Base-by-base conservation (phyloP, 2,888 invertebrate species). In the Hyalella azteca region DNA sequence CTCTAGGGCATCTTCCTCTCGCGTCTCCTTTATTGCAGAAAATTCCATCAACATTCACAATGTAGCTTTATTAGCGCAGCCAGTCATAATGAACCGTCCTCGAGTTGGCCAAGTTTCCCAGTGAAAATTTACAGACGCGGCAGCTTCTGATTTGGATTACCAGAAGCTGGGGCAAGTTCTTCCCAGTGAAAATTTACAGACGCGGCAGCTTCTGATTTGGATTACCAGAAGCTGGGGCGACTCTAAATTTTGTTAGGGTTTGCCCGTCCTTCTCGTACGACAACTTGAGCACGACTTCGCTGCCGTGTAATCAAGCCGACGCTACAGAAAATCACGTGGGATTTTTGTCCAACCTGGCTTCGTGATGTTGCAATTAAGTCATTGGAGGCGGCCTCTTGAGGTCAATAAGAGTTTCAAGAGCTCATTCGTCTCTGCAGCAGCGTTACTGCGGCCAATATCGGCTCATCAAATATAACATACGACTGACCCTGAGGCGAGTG, bases 361-460 rank as follows among this genome's bases (percentile, higher is more conserved):
- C 54, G 22, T 54, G 54, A 29, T 54, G 54, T 54, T 54, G 54
- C 54, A 54, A 54, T 54, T 54, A 54, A 54, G 54, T 54, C 54
- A 54, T 54, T 54, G 54, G 29, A 54, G 26, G 54, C 22, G 54
- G 15, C 26, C 54, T 54, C 54, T 54, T 54, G 54, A 54, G 54
- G 54, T 54, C 54, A 54, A 54, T 54, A 22, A 49, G 54, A 54
- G 54, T 54, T 54, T 54, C 29, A 54, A 54, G 54, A 29, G 29
- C 54, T 54, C 54, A 54, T 54, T 29, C 13, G 29, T 54, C 54
- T 54, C 29, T 22, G 26, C 26, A 26, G 54, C 4, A 5, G 54
- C 54, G 26, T 29, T 54, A 29, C 29, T 54, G 29, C 29, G 54
- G 54, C 54, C 54, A 54, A 54, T 54, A 54, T 54, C 26, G 54